Conservation (phyloP, 1,140 invertebrate genomes). For the Brachionus paranguensis region DNA sequence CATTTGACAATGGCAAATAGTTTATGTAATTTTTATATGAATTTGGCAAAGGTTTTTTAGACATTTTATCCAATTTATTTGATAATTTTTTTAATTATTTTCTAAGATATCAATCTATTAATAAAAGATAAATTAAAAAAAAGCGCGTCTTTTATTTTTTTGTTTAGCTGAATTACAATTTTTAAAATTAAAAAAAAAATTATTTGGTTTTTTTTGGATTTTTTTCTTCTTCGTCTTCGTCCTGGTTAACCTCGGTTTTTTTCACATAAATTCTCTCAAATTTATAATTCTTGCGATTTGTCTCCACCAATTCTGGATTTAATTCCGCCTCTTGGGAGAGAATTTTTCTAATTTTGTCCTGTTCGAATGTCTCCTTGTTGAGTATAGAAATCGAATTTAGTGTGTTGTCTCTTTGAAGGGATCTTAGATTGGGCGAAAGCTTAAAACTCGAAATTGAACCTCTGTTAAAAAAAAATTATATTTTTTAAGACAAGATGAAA, state of each 20-base stretch:
- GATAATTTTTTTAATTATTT: neutral
- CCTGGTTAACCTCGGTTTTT: neutral
- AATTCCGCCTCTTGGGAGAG: neutral
- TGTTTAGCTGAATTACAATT: neutral
- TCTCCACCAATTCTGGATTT: neutral
- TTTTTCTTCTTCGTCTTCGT: neutral
- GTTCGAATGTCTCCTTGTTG: constrained; percentile 20
- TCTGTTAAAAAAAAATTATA: constrained; percentile 57
- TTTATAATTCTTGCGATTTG: neutral
- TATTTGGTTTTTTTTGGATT: neutral
- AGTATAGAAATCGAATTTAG: constrained; percentile 5
- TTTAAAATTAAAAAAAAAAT: neutral
- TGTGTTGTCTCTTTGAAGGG: constrained; percentile 60
- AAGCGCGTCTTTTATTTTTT: neutral
- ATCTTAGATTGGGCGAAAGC: constrained; percentile 79
- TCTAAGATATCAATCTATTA: neutral
- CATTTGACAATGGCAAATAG: neutral
- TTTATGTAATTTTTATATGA: constrained; percentile 3
- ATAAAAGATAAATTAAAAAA: neutral
- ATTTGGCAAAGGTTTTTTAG: neutral
- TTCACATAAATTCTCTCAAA: neutral
- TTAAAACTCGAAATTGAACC: constrained; percentile 75
- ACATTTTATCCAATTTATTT: neutral
- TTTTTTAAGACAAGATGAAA: neutral
- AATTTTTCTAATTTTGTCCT: constrained; percentile 5